phyloP scores from a whole-genome alignment of 2,888 invertebrate genomes.

The Eilema sororculum region DNA sequence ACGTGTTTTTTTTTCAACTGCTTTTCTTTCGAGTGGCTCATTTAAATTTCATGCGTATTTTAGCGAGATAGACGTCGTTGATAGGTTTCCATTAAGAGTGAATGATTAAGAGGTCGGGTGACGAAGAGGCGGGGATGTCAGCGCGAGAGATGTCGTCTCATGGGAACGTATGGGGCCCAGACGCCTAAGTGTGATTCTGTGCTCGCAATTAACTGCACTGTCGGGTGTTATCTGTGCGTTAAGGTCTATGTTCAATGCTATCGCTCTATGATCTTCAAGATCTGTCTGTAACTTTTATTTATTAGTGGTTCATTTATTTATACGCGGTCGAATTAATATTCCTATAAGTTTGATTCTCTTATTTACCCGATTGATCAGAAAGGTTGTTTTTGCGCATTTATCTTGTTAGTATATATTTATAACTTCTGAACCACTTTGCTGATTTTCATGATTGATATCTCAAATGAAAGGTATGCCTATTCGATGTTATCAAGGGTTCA shows the following conservation, averaged over 20 bases:
- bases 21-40: conserved; percentile 71
- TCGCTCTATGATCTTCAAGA: neutral
- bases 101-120: conserved; percentile 80
- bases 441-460: no score
- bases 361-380: no score
- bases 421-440: no score
- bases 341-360: neutral
- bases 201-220: conserved; percentile 84
- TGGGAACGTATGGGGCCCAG: conserved; percentile 66
- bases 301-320: neutral
- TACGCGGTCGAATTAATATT: neutral
- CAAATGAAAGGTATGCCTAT: no score
- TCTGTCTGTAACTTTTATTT: neutral
- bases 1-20: conserved; percentile 67
- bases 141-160: conserved; percentile 48
- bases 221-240: conserved; percentile 80
- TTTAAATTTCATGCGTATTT: conserved; percentile 84
- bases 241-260: conserved; percentile 36
- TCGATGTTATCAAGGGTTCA: no score
- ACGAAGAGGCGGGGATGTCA: conserved; percentile 55
- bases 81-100: conserved; percentile 81
- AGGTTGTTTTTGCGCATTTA: no score
- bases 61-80: conserved; percentile 64
- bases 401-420: no score
- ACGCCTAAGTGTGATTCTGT: conserved; percentile 75